Evolutionary conservation across 2,888 invertebrate genomes (phyloP).

Genomic region (Petrophora chlorosata): DNA sequence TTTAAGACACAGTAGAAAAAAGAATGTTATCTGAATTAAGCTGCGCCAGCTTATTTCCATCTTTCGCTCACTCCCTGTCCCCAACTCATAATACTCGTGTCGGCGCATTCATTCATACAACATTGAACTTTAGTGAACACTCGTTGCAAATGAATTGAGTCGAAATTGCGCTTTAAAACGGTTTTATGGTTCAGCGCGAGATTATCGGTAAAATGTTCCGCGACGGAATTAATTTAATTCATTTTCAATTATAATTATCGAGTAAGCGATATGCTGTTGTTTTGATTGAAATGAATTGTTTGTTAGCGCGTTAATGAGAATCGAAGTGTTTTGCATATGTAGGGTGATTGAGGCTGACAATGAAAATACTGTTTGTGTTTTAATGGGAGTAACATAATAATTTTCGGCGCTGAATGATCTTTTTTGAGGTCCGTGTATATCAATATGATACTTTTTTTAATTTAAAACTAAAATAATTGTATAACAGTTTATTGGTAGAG

Average conservation of each 20-base stretch:
- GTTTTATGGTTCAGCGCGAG: conserved; percentile 58
- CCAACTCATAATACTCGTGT: conserved; percentile 37
- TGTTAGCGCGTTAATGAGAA: conserved; percentile 8
- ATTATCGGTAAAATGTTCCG: conserved; percentile 56
- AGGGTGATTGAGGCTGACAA: not conserved
- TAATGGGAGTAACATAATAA: too few relatives aligned
- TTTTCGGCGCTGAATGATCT: too few relatives aligned
- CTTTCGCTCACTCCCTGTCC: not conserved
- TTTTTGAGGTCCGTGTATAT: too few relatives aligned
- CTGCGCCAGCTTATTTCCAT: not conserved
- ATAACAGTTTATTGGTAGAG: too few relatives aligned
- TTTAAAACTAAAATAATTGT: too few relatives aligned
- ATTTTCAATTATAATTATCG: conserved; percentile 56
- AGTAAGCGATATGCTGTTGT: conserved; percentile 46
- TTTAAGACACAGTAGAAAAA: not conserved
- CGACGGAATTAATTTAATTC: conserved; percentile 56
- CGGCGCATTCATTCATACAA: conserved; percentile 57
- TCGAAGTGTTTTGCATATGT: conserved; percentile 1
- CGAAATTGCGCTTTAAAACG: conserved; percentile 56
- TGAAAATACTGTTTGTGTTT: not conserved
- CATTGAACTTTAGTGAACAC: conserved; percentile 57
- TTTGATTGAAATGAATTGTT: conserved; percentile 38
- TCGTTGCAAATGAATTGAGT: conserved; percentile 60
- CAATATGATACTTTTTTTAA: too few relatives aligned
- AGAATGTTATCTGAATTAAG: not conserved